Evolutionary conservation across 1,140 invertebrate genomes (phyloP).

Genomic region (Atta colombica): DNA sequence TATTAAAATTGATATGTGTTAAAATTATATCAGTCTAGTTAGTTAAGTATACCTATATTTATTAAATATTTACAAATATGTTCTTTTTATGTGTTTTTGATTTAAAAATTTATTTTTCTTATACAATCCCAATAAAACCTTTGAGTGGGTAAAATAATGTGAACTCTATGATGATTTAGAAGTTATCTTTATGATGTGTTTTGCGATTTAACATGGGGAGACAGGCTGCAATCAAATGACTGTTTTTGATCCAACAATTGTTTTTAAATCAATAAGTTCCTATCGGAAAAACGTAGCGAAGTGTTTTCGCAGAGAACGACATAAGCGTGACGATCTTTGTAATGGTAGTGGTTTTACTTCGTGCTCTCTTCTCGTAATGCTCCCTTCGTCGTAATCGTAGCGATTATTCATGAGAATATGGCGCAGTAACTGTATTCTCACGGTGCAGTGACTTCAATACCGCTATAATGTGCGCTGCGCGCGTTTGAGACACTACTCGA

Average conservation of each 20-base stretch:
- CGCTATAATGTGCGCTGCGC: constrained; percentile 69
- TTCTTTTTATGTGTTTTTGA: no score
- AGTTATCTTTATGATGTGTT: not conserved
- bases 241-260: constrained; percentile 37
- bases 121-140: no score
- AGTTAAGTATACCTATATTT: no score
- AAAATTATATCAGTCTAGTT: no score
- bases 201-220: not conserved
- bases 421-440: constrained; percentile 76
- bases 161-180: not conserved
- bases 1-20: no score
- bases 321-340: constrained; percentile 32
- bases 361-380: constrained; percentile 1
- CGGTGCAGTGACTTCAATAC: constrained; percentile 76
- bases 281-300: not conserved
- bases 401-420: constrained; percentile 76
- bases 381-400: constrained; percentile 55
- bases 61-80: no score
- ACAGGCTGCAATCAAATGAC: constrained; percentile 19
- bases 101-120: no score
- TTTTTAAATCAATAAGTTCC: constrained; percentile 27
- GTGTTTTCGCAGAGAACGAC: constrained; percentile 7
- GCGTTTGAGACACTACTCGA: constrained; percentile 47
- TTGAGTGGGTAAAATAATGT: no score
- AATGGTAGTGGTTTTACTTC: constrained; percentile 27